phyloP scores from a whole-genome alignment of 2,888 invertebrate species.

The Acrobasis consociella region DNA sequence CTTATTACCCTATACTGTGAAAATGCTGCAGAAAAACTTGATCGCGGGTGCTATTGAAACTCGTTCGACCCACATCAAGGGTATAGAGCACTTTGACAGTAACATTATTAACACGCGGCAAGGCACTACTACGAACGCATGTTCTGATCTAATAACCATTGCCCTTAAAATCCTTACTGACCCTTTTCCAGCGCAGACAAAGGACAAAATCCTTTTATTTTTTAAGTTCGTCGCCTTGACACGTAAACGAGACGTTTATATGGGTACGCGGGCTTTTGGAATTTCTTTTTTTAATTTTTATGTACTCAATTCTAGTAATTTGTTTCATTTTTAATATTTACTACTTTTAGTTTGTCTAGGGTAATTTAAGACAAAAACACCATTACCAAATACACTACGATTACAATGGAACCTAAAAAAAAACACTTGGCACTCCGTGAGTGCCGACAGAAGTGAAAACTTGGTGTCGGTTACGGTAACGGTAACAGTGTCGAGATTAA shows the following conservation, averaged over 20 bases:
- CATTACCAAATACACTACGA: too few species aligned
- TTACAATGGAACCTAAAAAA: too few species aligned
- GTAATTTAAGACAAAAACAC: too few species aligned
- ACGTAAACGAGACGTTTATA: conserved; percentile 14
- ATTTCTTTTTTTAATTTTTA: too few species aligned
- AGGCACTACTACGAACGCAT: conserved; percentile 36
- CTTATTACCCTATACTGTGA: conserved; percentile 16
- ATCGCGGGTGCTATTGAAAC: conserved; percentile 56
- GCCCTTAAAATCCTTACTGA: conserved; percentile 26
- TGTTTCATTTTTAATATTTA: too few species aligned
- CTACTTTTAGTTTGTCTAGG: too few species aligned
- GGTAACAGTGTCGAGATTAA: too few species aligned
- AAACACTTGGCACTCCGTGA: too few species aligned
- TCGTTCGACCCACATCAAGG: conserved; percentile 68
- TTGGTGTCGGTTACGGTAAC: too few species aligned
- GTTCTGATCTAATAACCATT: conserved; percentile 27
- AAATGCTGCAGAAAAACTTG: conserved; percentile 53
- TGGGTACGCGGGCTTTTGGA: background rate
- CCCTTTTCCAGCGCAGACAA: conserved; percentile 16
- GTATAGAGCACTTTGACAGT: conserved; percentile 64
- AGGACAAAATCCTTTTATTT: conserved; percentile 9
- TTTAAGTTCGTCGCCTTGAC: conserved; percentile 4
- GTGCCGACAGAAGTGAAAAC: too few species aligned
- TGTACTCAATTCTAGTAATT: too few species aligned
- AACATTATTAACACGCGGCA: conserved; percentile 71